Evolutionary conservation across 2,113 vertebrate species (phyloP).

Genomic region (Apteryx owenii): DNA sequence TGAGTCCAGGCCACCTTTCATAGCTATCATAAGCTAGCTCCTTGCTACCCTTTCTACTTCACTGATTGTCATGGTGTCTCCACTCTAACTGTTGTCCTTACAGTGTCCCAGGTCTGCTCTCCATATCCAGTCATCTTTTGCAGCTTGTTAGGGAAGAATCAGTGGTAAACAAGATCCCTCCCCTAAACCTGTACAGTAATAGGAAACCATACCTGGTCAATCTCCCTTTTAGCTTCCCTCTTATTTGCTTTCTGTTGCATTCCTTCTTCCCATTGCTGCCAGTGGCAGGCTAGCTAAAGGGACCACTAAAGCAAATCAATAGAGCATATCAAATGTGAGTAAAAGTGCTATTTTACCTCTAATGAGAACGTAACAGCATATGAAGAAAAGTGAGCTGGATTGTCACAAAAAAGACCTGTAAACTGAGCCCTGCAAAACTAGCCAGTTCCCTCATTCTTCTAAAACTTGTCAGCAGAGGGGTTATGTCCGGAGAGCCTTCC

Average conservation of each 20-base stretch:
- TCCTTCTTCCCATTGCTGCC: accelerated
- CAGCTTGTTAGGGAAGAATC: neutral
- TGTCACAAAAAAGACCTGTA: neutral
- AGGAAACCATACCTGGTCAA: neutral
- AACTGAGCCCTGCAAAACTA: neutral
- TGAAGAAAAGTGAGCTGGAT: neutral
- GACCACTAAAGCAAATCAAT: neutral
- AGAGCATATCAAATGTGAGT: accelerated
- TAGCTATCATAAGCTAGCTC: neutral
- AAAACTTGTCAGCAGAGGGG: neutral
- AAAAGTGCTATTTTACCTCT: accelerated
- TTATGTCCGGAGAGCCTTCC: neutral
- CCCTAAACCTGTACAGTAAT: neutral
- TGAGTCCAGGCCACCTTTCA: neutral
- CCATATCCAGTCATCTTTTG: neutral
- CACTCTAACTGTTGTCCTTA: neutral
- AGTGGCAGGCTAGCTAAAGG: neutral
- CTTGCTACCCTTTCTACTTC: neutral
- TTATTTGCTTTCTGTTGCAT: neutral
- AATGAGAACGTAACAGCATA: neutral
- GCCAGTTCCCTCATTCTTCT: accelerated
- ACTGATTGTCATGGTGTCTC: neutral
- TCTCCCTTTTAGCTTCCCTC: neutral
- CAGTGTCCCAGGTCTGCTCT: neutral
- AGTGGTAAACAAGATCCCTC: neutral